Percentiles rank a stretch among this genome's conserved stretches.
Conservation (phyloP, 2,113 vertebrate genomes). For the Rhinogobius similis region DNA sequence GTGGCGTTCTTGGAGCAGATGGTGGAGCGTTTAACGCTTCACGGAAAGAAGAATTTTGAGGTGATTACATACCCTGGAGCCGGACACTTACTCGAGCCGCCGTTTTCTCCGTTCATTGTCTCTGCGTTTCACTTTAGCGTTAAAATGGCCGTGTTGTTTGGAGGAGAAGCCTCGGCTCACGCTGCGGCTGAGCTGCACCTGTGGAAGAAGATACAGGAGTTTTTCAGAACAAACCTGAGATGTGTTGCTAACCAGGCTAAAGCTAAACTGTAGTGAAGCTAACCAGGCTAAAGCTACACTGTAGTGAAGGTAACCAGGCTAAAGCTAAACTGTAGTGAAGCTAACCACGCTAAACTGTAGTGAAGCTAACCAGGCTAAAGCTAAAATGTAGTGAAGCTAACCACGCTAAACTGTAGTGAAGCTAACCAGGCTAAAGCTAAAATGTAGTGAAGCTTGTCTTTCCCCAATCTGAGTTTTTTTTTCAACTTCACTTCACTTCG, state of each 20-base stretch:
- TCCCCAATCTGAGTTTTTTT: too few relatives aligned
- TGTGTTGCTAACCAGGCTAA: neutral
- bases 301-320: conserved; percentile 6
- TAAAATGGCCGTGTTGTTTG: conserved; percentile 41
- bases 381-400: too few relatives aligned
- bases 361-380: too few relatives aligned
- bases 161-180: conserved; percentile 60
- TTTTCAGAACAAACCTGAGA: conserved; percentile 53
- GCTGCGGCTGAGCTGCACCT: conserved; percentile 59
- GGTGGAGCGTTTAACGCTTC: conserved; percentile 60
- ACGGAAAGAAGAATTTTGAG: conserved; percentile 67
- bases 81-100: conserved; percentile 64
- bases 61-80: conserved; percentile 51
- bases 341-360: too few relatives aligned
- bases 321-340: too few relatives aligned
- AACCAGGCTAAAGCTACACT: conserved; percentile 18
- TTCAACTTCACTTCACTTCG: too few relatives aligned
- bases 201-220: conserved; percentile 69
- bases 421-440: neutral
- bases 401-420: conserved; percentile 40
- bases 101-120: conserved; percentile 61
- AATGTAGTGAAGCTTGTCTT: too few relatives aligned
- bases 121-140: conserved; percentile 32
- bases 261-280: neutral
- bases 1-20: conserved; percentile 52